A percentile compares a stretch with the other conserved stretches of the same genome.
Evolutionary conservation across 2,888 invertebrate species (phyloP).

Genomic region (Ophraella communa): DNA sequence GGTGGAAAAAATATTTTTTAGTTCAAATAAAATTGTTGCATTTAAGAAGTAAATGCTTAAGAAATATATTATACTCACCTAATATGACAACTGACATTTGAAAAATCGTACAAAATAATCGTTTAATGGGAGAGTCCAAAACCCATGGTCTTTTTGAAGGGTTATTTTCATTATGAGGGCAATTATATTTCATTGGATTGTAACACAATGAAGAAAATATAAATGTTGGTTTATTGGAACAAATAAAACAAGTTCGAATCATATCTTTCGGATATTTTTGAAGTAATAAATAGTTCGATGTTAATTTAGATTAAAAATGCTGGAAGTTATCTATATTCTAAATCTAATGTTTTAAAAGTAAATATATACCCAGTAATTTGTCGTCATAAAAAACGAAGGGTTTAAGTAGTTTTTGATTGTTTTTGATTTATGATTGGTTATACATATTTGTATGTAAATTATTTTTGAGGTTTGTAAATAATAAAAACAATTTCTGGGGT

Average conservation of each 20-base stretch:
- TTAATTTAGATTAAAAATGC: too few species aligned
- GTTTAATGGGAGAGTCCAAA: not conserved
- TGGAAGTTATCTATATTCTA: too few species aligned
- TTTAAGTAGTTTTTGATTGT: not conserved
- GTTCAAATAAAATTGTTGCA: too few species aligned
- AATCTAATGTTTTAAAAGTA: too few species aligned
- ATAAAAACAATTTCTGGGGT: too few species aligned
- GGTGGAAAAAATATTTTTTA: too few species aligned
- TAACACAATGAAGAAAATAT: conserved; percentile 9
- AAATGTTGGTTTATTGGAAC: conserved; percentile 4
- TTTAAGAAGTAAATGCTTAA: too few species aligned
- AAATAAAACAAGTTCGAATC: conserved; percentile 9
- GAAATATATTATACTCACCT: not conserved
- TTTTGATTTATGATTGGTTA: not conserved
- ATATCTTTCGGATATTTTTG: not conserved
- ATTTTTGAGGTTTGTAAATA: not conserved
- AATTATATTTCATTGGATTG: conserved; percentile 4
- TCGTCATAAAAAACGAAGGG: too few species aligned
- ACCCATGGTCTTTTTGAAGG: conserved; percentile 6
- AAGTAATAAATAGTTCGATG: too few species aligned
- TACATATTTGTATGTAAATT: not conserved
- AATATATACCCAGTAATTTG: too few species aligned
- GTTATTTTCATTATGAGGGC: conserved; percentile 6
- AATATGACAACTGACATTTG: not conserved
- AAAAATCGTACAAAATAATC: not conserved